phyloP scores from a whole-genome alignment of 2,888 invertebrate species.

The Lasioglossum leucozonium region DNA sequence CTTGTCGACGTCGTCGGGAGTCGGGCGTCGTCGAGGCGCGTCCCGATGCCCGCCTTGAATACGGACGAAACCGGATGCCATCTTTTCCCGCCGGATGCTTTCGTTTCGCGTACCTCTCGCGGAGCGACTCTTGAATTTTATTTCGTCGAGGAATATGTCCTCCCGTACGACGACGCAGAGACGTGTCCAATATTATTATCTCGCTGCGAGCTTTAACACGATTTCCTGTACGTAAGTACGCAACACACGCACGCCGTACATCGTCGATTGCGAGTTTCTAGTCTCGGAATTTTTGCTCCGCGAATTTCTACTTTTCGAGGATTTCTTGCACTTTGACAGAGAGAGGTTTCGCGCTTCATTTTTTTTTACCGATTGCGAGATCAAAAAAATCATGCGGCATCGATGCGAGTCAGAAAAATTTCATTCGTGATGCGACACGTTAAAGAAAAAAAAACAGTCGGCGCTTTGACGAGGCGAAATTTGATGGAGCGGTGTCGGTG shows the following conservation, averaged over 20 bases:
- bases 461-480: background rate
- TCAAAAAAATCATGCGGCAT: too few species aligned
- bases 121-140: slow-evolving; percentile 1
- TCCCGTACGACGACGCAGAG: background rate
- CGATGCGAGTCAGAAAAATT: too few species aligned
- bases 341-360: background rate
- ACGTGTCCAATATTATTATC: slow-evolving; percentile 6
- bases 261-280: background rate
- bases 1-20: background rate
- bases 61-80: slow-evolving; percentile 3
- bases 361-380: too few species aligned
- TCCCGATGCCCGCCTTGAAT: slow-evolving; percentile 5
- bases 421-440: background rate
- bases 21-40: background rate
- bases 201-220: background rate
- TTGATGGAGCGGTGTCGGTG: background rate
- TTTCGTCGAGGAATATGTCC: background rate
- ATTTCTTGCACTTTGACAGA: background rate
- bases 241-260: background rate
- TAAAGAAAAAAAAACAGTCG: background rate
- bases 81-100: background rate
- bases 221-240: background rate
- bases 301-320: background rate
- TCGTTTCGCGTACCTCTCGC: slow-evolving; percentile 8
- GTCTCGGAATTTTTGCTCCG: background rate